Evolutionary conservation across 2,797 vertebrate species (phyloP).

Genomic region (Myotis pilosus): DNA sequence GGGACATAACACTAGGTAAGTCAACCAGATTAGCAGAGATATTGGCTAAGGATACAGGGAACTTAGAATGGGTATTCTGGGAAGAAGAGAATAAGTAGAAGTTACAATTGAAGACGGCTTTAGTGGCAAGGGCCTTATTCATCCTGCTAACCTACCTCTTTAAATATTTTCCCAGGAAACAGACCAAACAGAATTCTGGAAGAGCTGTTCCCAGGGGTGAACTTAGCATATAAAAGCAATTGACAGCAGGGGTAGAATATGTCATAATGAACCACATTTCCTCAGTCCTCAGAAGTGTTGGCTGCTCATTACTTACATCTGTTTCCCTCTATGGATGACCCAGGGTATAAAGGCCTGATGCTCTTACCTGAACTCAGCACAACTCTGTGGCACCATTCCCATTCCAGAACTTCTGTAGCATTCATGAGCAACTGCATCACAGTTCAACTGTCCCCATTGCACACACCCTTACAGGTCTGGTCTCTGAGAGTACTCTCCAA

Average conservation of each 20-base stretch:
- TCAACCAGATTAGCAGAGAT: background rate
- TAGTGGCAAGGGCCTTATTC: too few relatives aligned
- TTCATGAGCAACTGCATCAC: background rate
- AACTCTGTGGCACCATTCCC: background rate
- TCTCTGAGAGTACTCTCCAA: background rate
- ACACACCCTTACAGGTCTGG: background rate
- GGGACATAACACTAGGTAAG: background rate
- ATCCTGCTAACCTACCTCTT: too few relatives aligned
- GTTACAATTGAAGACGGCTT: too few relatives aligned
- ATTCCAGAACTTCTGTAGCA: background rate
- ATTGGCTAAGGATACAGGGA: background rate
- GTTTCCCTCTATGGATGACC: background rate
- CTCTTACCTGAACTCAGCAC: background rate
- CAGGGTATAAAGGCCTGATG: background rate
- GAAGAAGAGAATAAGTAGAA: background rate
- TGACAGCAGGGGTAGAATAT: background rate
- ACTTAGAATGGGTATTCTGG: background rate
- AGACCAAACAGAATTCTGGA: too few relatives aligned
- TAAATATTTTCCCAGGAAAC: too few relatives aligned
- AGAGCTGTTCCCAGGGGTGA: too few relatives aligned
- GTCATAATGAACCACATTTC: background rate
- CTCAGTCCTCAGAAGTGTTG: background rate
- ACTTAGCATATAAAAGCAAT: too few relatives aligned
- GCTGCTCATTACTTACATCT: background rate
- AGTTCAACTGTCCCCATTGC: background rate